Evolutionary conservation across 2,113 vertebrate genomes (phyloP).

Genomic region (Euleptes europaea): DNA sequence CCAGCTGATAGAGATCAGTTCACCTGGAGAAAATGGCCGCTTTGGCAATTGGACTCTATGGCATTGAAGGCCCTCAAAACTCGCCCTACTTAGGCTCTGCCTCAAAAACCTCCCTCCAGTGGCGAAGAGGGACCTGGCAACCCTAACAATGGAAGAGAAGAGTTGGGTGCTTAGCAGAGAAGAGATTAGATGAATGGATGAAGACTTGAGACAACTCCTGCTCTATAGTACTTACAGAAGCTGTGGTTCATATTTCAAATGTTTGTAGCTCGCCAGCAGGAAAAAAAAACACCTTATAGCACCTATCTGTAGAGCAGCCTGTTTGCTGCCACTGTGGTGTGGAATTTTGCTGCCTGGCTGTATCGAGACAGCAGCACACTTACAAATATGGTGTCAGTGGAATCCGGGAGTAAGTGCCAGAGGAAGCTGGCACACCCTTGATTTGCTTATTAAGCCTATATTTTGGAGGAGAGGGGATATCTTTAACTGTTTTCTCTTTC

Average conservation of each 20-base stretch:
- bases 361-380: slow-evolving; percentile 75
- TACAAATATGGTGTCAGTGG: slow-evolving; percentile 63
- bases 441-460: slow-evolving; percentile 63
- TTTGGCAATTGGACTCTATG: too few species aligned
- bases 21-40: too few species aligned
- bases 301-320: slow-evolving; percentile 43
- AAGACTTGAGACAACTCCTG: too few species aligned
- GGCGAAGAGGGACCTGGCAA: too few species aligned
- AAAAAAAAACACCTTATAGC: slow-evolving; percentile 39
- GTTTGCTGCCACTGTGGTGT: slow-evolving; percentile 63
- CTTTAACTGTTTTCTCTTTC: slow-evolving; percentile 57
- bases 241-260: not conserved
- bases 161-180: too few species aligned
- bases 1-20: too few species aligned
- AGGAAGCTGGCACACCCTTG: slow-evolving; percentile 54
- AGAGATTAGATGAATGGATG: too few species aligned
- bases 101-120: too few species aligned
- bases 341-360: slow-evolving; percentile 75
- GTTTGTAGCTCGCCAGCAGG: accelerated
- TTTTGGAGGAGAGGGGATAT: slow-evolving; percentile 56
- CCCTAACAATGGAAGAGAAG: too few species aligned
- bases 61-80: too few species aligned
- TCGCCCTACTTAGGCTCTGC: too few species aligned
- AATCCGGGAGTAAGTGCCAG: slow-evolving; percentile 50
- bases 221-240: too few species aligned